phyloP scores from a whole-genome alignment of 2,113 vertebrate genomes.

The Halcyon malimbica region DNA sequence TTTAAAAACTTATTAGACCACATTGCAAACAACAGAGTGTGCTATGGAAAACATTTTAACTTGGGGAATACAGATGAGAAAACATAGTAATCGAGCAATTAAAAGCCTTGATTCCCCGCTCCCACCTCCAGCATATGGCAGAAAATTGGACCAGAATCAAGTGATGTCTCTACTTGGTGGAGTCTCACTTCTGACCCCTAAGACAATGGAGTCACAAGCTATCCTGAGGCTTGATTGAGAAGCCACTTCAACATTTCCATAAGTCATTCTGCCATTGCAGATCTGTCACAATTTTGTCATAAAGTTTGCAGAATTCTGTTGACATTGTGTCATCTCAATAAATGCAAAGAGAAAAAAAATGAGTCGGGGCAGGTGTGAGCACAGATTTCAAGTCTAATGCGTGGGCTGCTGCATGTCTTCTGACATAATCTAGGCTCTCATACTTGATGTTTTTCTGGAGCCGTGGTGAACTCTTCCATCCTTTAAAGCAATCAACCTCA shows the following conservation, averaged over 20 bases:
- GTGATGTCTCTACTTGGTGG: slow-evolving; percentile 57
- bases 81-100: slow-evolving; percentile 55
- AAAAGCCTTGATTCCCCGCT: slow-evolving; percentile 60
- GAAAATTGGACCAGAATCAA: slow-evolving; percentile 73
- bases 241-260: slow-evolving; percentile 75
- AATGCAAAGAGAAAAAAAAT: slow-evolving; percentile 75
- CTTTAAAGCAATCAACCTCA: slow-evolving; percentile 71
- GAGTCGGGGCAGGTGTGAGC: slow-evolving; percentile 74
- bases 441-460: slow-evolving; percentile 77
- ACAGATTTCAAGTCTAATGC: slow-evolving; percentile 78
- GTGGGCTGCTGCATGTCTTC: slow-evolving; percentile 77
- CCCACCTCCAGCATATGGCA: slow-evolving; percentile 72
- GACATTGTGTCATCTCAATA: slow-evolving; percentile 78
- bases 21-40: not conserved
- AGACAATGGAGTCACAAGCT: slow-evolving; percentile 77
- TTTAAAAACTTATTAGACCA: slow-evolving; percentile 5
- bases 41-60: slow-evolving; percentile 38
- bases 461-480: slow-evolving; percentile 73
- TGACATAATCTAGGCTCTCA: slow-evolving; percentile 76
- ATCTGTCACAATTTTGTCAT: slow-evolving; percentile 78
- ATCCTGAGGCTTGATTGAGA: slow-evolving; percentile 76
- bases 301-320: slow-evolving; percentile 78
- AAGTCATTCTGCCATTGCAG: slow-evolving; percentile 77
- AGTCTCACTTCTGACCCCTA: slow-evolving; percentile 69
- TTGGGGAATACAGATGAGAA: slow-evolving; percentile 63